phyloP scores from a whole-genome alignment of 1,140 invertebrate genomes.

The Ladona fulva region DNA sequence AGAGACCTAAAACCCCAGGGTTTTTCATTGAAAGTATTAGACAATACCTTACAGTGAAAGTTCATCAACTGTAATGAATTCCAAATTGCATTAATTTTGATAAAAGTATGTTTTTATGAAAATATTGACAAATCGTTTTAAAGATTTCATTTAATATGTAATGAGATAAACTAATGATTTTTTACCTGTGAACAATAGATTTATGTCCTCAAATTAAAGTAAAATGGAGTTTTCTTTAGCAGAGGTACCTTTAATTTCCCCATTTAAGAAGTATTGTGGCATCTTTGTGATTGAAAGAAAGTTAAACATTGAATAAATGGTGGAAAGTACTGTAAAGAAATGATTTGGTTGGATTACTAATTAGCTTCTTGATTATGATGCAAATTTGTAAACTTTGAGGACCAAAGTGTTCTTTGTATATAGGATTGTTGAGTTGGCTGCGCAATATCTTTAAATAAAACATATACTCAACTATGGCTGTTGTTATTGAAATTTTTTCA shows the following conservation, averaged over 20 bases:
- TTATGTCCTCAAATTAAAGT: neutral
- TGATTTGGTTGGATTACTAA: neutral
- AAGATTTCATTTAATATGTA: neutral
- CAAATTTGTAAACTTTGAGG: neutral
- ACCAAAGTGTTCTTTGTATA: neutral
- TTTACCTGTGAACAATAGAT: neutral
- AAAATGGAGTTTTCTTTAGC: neutral
- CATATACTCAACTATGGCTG: neutral
- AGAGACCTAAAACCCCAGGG: neutral
- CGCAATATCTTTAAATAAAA: constrained; percentile 10
- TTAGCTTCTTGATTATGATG: neutral
- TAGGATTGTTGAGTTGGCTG: neutral
- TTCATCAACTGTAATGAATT: neutral
- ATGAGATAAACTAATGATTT: neutral
- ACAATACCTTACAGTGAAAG: neutral
- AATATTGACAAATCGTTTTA: neutral
- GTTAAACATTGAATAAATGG: neutral
- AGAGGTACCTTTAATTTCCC: neutral
- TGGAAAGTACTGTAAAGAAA: neutral
- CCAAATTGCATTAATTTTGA: neutral
- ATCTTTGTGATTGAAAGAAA: neutral
- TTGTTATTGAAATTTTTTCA: neutral
- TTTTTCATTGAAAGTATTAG: neutral
- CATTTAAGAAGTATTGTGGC: neutral
- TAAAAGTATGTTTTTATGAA: neutral